Evolutionary conservation across 1,140 invertebrate genomes (phyloP), one percentile per base, ranked within the genome.

Genomic region (Monochamus saltuarius): DNA sequence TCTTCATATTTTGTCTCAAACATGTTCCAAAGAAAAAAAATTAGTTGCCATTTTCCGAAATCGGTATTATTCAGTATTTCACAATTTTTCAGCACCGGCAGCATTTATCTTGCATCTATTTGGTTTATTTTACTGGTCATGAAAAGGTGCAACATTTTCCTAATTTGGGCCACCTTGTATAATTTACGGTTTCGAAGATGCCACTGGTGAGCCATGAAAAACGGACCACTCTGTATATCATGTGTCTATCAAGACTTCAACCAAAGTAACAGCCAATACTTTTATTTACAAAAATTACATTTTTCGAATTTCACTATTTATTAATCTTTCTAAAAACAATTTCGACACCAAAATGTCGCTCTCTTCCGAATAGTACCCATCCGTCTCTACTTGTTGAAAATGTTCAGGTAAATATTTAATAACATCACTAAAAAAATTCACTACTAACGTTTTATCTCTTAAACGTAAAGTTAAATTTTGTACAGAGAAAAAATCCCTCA

Each of bases 401-500:
- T 11, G 2, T 37, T 40, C 19, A 54, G 39, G 11, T 10, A 54
- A 39, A 54, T 40, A 40, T 19, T n/a, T 42, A 39, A 11, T 54
- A 16, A 54, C 10, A 13, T 42, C 9, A 8, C n/a, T 22, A 22
- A 22, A 29, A 54, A 54, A 54, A 37, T n/a, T 17, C 11, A 22
- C 11, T 14, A 54, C 37, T 40, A 17, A 17, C 8, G 11, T 19
- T 40, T 40, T 40, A 13, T 54, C 13, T 13, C 9, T 13, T 10
- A 54, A 34, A 22, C 22, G 19, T 7, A 40, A 13, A 13, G 10
- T 10, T 1, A 54, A 13, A 40, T 39, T 54, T n/a, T 42, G n/a
- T 40, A 37, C 11, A 11, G 51, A 54, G n/a, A 54, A 17, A 54
- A 54, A 54, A 40, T 40, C 51, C 19, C 22, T 54, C 8, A 54